Conservation (phyloP, 2,797 vertebrate species). For the Malacoraja senta region DNA sequence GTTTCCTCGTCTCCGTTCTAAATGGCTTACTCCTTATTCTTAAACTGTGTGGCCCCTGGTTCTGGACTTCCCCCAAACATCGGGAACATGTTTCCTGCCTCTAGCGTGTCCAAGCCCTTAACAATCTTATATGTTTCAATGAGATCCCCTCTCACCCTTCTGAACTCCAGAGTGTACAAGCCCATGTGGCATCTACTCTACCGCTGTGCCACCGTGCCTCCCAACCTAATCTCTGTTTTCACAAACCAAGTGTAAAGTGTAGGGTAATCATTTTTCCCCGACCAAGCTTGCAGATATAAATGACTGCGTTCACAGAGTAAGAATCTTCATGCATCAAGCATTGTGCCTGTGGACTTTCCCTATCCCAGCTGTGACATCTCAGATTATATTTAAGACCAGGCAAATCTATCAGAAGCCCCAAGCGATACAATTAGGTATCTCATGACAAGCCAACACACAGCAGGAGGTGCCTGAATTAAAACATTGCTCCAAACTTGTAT, state of each 20-base stretch:
- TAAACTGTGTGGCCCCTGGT: too few species aligned
- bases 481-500: neutral
- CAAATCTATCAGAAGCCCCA: neutral
- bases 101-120: too few species aligned
- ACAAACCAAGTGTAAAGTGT: neutral
- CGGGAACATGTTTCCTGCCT: too few species aligned
- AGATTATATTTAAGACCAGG: neutral
- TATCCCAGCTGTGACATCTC: neutral
- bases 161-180: too few species aligned
- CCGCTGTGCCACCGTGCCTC: too few species aligned
- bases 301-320: neutral
- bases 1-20: too few species aligned
- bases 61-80: too few species aligned
- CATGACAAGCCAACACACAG: neutral
- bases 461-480: neutral
- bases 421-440: neutral
- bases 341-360: neutral
- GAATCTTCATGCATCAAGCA: neutral
- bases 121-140: too few species aligned
- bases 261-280: neutral
- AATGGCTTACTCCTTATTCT: too few species aligned
- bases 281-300: neutral
- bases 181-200: too few species aligned
- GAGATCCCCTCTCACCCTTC: too few species aligned
- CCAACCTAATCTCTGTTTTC: too few species aligned